Evolutionary conservation across 1,140 invertebrate species (phyloP), one percentile per base, ranked within the genome.

Genomic region (Episyrphus balteatus): DNA sequence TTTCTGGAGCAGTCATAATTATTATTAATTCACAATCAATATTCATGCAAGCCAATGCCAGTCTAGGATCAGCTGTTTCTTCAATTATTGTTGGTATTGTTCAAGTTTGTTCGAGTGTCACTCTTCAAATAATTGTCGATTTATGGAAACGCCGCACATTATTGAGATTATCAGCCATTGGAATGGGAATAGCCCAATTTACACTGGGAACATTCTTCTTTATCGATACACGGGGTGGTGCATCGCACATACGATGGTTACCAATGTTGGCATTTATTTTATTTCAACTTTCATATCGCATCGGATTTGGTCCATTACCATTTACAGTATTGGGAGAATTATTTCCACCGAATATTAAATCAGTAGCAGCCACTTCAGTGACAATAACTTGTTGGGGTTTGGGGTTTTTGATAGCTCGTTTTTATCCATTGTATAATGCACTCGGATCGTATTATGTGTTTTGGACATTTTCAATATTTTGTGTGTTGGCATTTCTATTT

Each of bases 271-370:
- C 76, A 1, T 58, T 83, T 11, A 68, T 81, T 3, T 49, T 75
- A 30, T 84, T 77, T 67, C 80, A 81, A 32, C 59, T 76, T 5
- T 70, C 74, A 0, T 83, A 80, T 56, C 75, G 76, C 65, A 62
- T 75, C 1, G 64, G 64, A 5, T 80, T 85, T 58, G 86, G 86
- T 1, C 84, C 86, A 0, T 69, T 90, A 9, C 83, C 85, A 0
- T 88, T 85, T 84, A 76, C 84, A 1, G 75, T 91, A 15, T 82
- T 87, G 77, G 80, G 79, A 2, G 83, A 90, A 66, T 74, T 88
- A 42, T 83, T 88, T 53, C 78, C 86, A 1, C 71, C 77, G 1
- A 77, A 81, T 52, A 76, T 85, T 0, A 81, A 85, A 61, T 79
- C 82, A 0, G 68, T 77, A 5, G 85, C 84, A 3, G 79, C 81